Percentiles rank a stretch among this genome's conserved stretches.
Evolutionary conservation across 2,888 invertebrate species (phyloP).

Genomic region (Ormyrus pomaceus): DNA sequence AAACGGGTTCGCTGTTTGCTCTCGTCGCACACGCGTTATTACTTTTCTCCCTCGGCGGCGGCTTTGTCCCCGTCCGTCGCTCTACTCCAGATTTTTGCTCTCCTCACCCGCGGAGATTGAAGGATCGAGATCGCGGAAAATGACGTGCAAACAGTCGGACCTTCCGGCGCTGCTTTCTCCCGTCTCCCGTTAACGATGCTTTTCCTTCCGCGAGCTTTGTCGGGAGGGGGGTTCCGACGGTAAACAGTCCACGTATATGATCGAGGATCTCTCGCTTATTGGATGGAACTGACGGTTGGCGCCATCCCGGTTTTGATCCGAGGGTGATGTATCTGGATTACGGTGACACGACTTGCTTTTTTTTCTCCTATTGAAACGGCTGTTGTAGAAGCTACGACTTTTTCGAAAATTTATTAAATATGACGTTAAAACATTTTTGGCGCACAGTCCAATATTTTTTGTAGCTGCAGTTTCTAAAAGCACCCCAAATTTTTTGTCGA

Average conservation of each 20-base stretch:
- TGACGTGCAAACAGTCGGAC: background rate
- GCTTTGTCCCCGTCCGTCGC: background rate
- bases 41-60: conserved; percentile 16
- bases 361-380: too few species aligned
- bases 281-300: too few species aligned
- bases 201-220: background rate
- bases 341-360: too few species aligned
- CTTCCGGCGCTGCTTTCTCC: background rate
- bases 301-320: too few species aligned
- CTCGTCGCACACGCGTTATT: conserved; percentile 21
- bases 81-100: background rate
- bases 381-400: too few species aligned
- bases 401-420: too few species aligned
- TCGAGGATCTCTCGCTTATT: too few species aligned
- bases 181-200: conserved; percentile 5
- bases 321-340: too few species aligned
- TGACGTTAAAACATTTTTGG: too few species aligned
- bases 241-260: background rate
- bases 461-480: too few species aligned
- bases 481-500: too few species aligned
- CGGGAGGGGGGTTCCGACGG: background rate
- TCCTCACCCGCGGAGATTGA: conserved; percentile 1
- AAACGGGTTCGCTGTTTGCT: conserved; percentile 24
- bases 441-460: too few species aligned
- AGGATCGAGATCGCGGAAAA: background rate